Conservation (phyloP, 1,140 invertebrate genomes). For the Heliconius melpomene region DNA sequence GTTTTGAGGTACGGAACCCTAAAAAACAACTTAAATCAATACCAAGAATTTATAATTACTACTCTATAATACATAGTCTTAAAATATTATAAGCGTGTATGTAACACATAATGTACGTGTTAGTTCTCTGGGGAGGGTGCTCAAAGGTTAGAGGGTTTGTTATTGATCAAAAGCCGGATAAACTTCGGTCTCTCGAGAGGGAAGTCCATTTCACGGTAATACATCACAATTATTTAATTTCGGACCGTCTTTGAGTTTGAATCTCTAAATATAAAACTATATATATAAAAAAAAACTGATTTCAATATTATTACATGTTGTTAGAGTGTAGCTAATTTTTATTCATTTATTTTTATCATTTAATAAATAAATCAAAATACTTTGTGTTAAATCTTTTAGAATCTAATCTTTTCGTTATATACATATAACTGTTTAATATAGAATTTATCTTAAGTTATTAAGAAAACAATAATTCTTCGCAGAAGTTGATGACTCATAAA, state of each 20-base stretch:
- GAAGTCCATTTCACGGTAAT: conserved; percentile 30
- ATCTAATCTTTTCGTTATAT: neutral
- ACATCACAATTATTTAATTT: conserved; percentile 31
- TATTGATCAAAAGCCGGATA: conserved; percentile 14
- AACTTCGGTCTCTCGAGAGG: conserved; percentile 14
- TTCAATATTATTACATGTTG: neutral
- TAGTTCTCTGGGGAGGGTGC: neutral
- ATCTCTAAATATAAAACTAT: neutral
- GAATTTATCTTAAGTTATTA: neutral
- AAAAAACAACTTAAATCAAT: too few relatives aligned
- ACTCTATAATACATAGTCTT: neutral
- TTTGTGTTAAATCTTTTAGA: too few relatives aligned
- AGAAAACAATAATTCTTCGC: neutral
- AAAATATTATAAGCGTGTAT: conserved; percentile 7
- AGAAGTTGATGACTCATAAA: neutral
- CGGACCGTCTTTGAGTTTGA: neutral
- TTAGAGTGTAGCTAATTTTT: too few relatives aligned
- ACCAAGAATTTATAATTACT: too few relatives aligned
- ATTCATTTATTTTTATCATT: too few relatives aligned
- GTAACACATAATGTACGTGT: neutral
- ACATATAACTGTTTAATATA: neutral
- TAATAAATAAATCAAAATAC: too few relatives aligned
- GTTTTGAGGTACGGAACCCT: too few relatives aligned
- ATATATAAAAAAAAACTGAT: too few relatives aligned
- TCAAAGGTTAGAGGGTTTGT: conserved; percentile 6